These are phyloP conservation scores for Conus canariensis DNA, from an alignment of 2,888 invertebrate species.

Conservation along the genomic window DNA sequence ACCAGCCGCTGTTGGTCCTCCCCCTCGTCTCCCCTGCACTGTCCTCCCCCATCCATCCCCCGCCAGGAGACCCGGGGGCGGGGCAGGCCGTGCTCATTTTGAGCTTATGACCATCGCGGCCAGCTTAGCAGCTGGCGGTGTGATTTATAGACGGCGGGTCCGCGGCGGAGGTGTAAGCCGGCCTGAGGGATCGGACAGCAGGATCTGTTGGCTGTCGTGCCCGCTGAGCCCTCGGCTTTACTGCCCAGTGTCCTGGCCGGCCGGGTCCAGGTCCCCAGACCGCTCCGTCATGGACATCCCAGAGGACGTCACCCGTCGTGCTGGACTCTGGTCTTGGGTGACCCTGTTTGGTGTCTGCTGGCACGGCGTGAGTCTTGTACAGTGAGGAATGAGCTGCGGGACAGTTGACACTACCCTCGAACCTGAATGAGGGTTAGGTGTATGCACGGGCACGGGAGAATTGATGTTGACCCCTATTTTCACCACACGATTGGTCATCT, in stretches of 20 bases:
- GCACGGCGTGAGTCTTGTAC: no score
- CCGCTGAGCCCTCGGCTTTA: background rate
- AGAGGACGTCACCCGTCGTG: no score
- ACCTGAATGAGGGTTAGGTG: no score
- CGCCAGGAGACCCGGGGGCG: background rate
- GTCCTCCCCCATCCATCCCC: background rate
- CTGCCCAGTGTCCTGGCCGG: background rate
- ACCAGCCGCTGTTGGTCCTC: no score
- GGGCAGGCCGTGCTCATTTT: conserved; percentile 8
- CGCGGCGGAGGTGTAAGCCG: conserved; percentile 14
- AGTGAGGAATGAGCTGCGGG: no score
- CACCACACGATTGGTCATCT: no score
- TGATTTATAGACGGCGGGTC: conserved; percentile 25
- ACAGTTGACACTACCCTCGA: no score
- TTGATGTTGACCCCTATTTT: no score
- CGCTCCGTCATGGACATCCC: background rate
- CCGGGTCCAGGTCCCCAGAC: background rate
- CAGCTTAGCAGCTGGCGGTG: background rate
- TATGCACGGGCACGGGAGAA: no score
- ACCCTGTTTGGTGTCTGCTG: no score
- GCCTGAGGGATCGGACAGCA: background rate
- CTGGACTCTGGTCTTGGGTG: no score
- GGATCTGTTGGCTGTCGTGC: conserved; percentile 24
- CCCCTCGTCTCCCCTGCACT: background rate
- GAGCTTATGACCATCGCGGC: conserved; percentile 12